phyloP scores from a whole-genome alignment of 2,888 invertebrate species.

The Cheilosia grossa region DNA sequence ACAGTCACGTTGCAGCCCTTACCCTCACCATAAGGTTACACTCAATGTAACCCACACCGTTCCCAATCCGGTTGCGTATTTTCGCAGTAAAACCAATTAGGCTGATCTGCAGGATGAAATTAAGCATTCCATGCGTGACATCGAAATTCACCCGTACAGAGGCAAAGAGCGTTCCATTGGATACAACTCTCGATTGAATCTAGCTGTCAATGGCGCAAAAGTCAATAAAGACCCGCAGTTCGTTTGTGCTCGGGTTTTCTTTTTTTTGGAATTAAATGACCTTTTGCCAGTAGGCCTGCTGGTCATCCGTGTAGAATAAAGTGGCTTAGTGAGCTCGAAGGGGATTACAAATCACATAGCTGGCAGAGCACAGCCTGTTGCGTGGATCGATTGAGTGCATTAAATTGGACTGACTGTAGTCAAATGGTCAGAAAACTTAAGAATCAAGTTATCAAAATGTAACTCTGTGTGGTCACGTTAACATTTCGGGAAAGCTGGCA shows the following conservation, averaged over 20 bases:
- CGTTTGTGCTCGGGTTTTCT: background rate
- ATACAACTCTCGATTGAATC: background rate
- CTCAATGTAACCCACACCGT: background rate
- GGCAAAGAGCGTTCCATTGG: background rate
- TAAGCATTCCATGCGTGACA: conserved; percentile 41
- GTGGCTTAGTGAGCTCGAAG: background rate
- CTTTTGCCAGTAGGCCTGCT: background rate
- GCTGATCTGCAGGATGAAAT: conserved; percentile 17
- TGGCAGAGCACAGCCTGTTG: background rate
- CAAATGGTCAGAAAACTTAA: too few species aligned
- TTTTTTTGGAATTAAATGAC: background rate
- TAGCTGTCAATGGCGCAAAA: background rate
- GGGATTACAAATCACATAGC: background rate
- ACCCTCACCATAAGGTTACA: background rate
- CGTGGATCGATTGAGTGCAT: background rate
- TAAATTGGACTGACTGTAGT: background rate
- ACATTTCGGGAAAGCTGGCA: too few species aligned
- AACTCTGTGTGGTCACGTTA: too few species aligned
- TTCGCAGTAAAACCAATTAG: conserved; percentile 3
- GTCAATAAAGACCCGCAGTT: conserved; percentile 1
- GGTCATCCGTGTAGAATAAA: background rate
- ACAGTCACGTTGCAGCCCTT: background rate
- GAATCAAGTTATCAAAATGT: too few species aligned
- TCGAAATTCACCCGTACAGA: conserved; percentile 21
- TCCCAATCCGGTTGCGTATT: background rate